These are phyloP conservation scores for Pteropus alecto DNA, from an alignment of 2,113 vertebrate genomes.

Conservation along the genomic window DNA sequence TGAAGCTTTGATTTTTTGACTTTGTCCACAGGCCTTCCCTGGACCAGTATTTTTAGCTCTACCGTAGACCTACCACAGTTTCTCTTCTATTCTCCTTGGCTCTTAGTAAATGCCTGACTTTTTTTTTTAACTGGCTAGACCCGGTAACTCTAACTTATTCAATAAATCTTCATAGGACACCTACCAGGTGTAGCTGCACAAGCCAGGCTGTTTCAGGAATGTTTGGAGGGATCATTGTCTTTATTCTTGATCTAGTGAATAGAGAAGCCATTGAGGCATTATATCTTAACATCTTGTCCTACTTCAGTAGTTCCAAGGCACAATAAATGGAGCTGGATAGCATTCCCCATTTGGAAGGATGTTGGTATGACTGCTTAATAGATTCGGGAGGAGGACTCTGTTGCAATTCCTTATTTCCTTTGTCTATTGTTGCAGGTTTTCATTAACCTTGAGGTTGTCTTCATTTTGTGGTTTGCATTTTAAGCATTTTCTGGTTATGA, in stretches of 20 bases:
- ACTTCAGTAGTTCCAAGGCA: constrained; percentile 36
- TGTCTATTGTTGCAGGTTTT: constrained; percentile 73
- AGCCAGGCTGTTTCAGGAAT: not conserved
- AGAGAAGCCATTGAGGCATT: constrained; percentile 37
- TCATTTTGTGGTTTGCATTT: constrained; percentile 74
- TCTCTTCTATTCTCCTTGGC: not conserved
- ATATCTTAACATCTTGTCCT: constrained; percentile 45
- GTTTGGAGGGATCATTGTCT: not conserved
- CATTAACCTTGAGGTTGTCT: constrained; percentile 77
- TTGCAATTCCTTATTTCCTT: constrained; percentile 63
- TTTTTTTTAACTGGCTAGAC: not conserved
- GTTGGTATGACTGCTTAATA: constrained; percentile 54
- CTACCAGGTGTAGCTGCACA: not conserved
- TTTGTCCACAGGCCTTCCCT: not conserved
- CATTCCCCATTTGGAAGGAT: not conserved
- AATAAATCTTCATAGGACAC: not conserved
- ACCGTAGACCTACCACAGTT: not conserved
- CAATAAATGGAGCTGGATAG: constrained; percentile 19
- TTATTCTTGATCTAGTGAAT: constrained; percentile 38
- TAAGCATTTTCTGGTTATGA: constrained; percentile 73
- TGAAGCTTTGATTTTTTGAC: not conserved
- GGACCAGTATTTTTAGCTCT: not conserved
- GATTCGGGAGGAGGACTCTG: constrained; percentile 41
- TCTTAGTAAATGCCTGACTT: not conserved
- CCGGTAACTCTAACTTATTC: not conserved